Percentiles rank a stretch among this genome's conserved stretches.
These are phyloP conservation scores for Drosophila repletoides DNA, from an alignment of 1,140 invertebrate genomes.

Conservation along the genomic window DNA sequence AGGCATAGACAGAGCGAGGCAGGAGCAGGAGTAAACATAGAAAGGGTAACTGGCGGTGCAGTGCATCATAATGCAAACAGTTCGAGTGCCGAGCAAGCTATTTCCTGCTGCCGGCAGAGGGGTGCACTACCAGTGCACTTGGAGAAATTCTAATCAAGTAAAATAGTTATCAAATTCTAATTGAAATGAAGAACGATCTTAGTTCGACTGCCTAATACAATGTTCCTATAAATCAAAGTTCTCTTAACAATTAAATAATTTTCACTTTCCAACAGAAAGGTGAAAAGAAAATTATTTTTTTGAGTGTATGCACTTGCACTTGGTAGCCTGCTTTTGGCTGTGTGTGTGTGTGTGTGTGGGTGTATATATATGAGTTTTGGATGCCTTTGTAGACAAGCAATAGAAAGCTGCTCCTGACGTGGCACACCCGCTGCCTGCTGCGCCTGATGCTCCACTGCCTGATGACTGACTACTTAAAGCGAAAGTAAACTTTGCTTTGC, in stretches of 20 bases:
- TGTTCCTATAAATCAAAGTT: no score
- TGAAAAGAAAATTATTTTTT: no score
- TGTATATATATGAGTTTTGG: conserved; percentile 44
- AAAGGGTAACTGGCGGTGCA: conserved; percentile 30
- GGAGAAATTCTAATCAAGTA: no score
- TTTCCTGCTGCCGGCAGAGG: conserved; percentile 42
- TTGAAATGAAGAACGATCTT: no score
- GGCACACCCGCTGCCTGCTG: conserved; percentile 1
- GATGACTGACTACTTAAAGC: conserved; percentile 70
- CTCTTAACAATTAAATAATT: no score
- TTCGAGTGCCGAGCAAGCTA: conserved; percentile 65
- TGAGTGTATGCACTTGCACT: conserved; percentile 54
- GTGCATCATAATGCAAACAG: conserved; percentile 76
- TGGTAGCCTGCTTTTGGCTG: conserved; percentile 11
- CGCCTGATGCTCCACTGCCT: conserved; percentile 9
- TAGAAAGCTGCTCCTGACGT: conserved; percentile 46
- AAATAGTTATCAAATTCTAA: no score
- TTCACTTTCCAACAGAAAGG: no score
- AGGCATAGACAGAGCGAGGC: background rate
- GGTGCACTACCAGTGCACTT: conserved; percentile 17
- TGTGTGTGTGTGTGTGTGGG: conserved; percentile 44
- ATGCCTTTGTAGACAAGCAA: conserved; percentile 56
- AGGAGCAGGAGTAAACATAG: background rate
- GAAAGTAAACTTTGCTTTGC: conserved; percentile 75
- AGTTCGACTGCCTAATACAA: no score